These are phyloP conservation scores for Trematomus bernacchii DNA, from an alignment of 2,797 vertebrate species.

Conservation along the genomic window DNA sequence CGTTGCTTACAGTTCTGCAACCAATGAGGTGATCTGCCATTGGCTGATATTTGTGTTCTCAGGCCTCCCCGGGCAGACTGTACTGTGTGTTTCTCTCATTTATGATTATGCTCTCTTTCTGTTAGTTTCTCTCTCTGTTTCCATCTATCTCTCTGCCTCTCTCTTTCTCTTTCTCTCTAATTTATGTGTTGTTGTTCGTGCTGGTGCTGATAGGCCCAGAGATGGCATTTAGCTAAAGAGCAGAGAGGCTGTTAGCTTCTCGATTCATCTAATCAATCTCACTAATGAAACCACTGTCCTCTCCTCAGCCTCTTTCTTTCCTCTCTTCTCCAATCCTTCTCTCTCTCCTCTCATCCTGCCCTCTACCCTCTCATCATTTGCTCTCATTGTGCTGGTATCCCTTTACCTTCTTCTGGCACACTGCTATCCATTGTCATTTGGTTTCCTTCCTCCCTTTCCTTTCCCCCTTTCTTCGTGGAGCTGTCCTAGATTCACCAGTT, in stretches of 20 bases:
- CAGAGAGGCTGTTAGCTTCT: slow-evolving; percentile 84
- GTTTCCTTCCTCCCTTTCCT: slow-evolving; percentile 22
- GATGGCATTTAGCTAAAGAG: slow-evolving; percentile 87
- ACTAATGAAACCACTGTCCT: slow-evolving; percentile 83
- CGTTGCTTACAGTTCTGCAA: slow-evolving; percentile 46
- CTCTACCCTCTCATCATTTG: slow-evolving; percentile 70
- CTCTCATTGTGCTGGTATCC: slow-evolving; percentile 45
- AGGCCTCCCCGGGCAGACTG: slow-evolving; percentile 42
- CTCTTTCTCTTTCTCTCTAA: slow-evolving; percentile 48
- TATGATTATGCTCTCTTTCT: slow-evolving; percentile 61
- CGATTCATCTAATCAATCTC: slow-evolving; percentile 85
- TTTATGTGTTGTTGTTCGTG: slow-evolving; percentile 81
- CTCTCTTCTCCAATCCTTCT: slow-evolving; percentile 51
- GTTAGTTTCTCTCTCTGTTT: slow-evolving; percentile 34
- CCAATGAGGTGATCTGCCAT: slow-evolving; percentile 58
- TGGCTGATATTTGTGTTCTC: slow-evolving; percentile 40
- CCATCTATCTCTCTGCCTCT: slow-evolving; percentile 5
- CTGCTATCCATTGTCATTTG: slow-evolving; percentile 17
- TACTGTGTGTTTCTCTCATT: slow-evolving; percentile 51
- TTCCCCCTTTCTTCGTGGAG: slow-evolving; percentile 39
- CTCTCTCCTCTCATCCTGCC: slow-evolving; percentile 41
- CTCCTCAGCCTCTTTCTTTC: slow-evolving; percentile 65
- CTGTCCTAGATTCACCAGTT: slow-evolving; percentile 67
- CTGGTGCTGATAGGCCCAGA: slow-evolving; percentile 81
- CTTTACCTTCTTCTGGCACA: slow-evolving; percentile 31